Base-by-base conservation (phyloP, 2,888 invertebrate species). In the Nebria brevicollis region DNA sequence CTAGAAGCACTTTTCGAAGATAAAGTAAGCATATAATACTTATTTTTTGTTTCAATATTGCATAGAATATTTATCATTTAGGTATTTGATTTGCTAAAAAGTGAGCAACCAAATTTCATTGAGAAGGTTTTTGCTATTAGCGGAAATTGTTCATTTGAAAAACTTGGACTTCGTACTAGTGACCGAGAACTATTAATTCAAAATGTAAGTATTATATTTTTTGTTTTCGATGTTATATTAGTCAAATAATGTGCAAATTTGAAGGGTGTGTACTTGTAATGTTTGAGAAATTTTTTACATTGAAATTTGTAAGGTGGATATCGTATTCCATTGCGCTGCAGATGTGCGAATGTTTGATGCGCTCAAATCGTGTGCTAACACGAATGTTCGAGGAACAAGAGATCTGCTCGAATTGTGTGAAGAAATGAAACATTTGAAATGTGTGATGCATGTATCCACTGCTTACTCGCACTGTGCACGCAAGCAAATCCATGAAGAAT, bases 391-490 rank as follows among this genome's bases (percentile, higher is more conserved):
- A 41, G 73, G 73, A 3, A 73, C 73, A 4, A 25, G 26, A 41
- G 34, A 73, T 1, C 8, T 73, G 13, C 41, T 73, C 8, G 10
- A 34, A 6, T 11, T 73, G 43, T 34, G 41, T 4, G 73, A 73
- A 41, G 13, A 41, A 73, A 73, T 73, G 73, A 34, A 73, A 13
- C 41, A 73, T 41, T 73, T 73, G 15, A 41, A 73, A 42, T 11
- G 11, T 73, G n/a, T 73, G 43, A 26, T 73, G 8, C n/a, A 43
- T n/a, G 11, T 15, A 8, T 73, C 73, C n/a, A 73, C 73, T 13
- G 73, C 73, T 7, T 73, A 73, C 73, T 73, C 73, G 2, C 11
- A 15, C n/a, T 73, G 73, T 34, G 10, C 26, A n/a, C 73, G 41
- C n/a, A 26, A 41, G 34, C 11, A 26, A 13, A 73, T 73, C 41